Conservation (phyloP, 2,113 vertebrate genomes). For the Apteryx owenii region DNA sequence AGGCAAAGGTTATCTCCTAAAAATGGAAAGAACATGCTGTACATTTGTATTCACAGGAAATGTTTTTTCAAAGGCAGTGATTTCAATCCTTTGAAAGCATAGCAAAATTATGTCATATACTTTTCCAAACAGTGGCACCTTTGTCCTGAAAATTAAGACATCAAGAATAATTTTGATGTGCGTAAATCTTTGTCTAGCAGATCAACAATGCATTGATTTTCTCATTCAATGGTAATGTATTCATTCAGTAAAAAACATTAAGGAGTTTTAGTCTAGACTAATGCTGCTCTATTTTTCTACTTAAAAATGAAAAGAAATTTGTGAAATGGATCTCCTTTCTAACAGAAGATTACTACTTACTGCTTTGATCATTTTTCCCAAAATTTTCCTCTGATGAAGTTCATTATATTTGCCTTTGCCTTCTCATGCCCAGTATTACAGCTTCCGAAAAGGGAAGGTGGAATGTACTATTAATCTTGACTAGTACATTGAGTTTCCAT, state of each 20-base stretch:
- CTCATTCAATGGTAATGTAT: constrained; percentile 4
- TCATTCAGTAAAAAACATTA: constrained; percentile 15
- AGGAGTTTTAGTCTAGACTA: not conserved
- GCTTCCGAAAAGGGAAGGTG: not conserved
- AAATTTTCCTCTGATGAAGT: not conserved
- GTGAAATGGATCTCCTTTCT: not conserved
- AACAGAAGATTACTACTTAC: not conserved
- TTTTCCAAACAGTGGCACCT: constrained; percentile 11
- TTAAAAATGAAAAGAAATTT: not conserved
- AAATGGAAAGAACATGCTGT: not conserved
- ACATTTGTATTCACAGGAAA: not conserved
- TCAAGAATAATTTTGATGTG: not conserved
- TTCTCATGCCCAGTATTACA: not conserved
- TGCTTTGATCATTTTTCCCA: not conserved
- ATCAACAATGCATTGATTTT: not conserved
- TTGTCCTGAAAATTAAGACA: constrained; percentile 17
- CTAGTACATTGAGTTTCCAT: not conserved
- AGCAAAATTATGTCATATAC: not conserved
- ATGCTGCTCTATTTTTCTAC: not conserved
- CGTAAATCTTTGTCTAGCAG: constrained; percentile 1
- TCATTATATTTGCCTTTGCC: not conserved
- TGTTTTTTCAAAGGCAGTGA: not conserved
- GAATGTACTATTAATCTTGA: not conserved
- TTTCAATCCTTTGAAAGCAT: constrained; percentile 40
- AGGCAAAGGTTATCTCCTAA: not conserved